phyloP scores from a whole-genome alignment of 2,113 vertebrate species.

The Anhinga anhinga region DNA sequence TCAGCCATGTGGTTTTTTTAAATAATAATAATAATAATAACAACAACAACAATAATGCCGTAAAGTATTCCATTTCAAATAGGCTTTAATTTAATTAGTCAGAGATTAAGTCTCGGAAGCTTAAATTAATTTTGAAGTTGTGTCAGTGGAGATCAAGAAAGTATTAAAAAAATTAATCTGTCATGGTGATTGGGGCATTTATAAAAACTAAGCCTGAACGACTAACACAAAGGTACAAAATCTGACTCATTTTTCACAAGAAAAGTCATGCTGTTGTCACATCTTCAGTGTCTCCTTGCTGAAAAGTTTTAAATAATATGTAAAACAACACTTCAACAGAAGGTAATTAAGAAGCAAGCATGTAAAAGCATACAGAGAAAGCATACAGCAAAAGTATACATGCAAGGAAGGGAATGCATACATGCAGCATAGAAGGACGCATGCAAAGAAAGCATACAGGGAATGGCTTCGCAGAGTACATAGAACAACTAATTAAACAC shows the following conservation, averaged over 20 bases:
- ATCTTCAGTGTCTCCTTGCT: neutral
- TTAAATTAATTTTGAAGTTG: neutral
- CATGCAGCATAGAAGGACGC: neutral
- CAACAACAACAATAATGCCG: neutral
- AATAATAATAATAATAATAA: neutral
- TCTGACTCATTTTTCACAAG: neutral
- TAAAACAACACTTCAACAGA: neutral
- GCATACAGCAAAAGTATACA: too few species aligned
- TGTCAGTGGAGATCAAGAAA: constrained; percentile 3
- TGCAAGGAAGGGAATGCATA: neutral
- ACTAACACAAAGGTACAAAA: neutral
- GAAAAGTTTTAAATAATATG: neutral
- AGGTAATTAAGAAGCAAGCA: neutral
- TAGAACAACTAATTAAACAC: neutral
- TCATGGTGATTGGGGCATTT: neutral
- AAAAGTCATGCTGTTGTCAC: neutral
- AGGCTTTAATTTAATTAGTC: constrained; percentile 33
- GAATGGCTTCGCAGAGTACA: neutral
- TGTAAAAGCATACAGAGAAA: neutral
- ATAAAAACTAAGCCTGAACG: neutral
- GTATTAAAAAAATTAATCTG: neutral
- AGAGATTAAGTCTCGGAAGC: constrained; percentile 15
- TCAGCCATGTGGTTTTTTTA: neutral
- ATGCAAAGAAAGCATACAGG: neutral
- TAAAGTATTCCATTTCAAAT: constrained; percentile 33